Evolutionary conservation across 1,140 invertebrate genomes (phyloP).

Genomic region (Brachionus angularis): DNA sequence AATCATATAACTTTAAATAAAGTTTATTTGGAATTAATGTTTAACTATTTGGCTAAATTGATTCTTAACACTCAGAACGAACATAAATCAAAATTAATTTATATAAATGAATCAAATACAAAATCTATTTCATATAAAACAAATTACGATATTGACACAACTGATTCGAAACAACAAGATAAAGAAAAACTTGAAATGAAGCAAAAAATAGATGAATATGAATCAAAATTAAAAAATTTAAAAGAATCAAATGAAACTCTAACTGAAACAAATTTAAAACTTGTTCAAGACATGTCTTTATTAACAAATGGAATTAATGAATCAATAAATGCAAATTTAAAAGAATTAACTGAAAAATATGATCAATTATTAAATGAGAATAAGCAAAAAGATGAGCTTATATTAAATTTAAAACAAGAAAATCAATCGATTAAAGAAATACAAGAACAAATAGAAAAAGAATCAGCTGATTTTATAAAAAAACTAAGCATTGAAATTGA

Average conservation of each 20-base stretch:
- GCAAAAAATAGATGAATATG: too few relatives aligned
- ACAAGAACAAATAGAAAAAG: too few relatives aligned
- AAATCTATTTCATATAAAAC: conserved; percentile 1
- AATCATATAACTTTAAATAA: conserved; percentile 23
- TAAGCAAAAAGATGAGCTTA: neutral
- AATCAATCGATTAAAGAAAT: neutral
- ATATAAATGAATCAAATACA: conserved; percentile 4
- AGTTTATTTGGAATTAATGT: conserved; percentile 10
- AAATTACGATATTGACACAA: neutral
- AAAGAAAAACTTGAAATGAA: too few relatives aligned
- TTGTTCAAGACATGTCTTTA: neutral
- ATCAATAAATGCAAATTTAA: neutral
- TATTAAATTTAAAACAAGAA: neutral
- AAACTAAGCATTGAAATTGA: too few relatives aligned
- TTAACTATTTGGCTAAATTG: conserved; percentile 16
- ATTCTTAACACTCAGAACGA: neutral
- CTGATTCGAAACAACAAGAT: too few relatives aligned
- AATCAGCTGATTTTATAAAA: too few relatives aligned
- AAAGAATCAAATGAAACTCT: neutral
- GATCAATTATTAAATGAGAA: neutral
- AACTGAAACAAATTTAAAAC: conserved; percentile 16
- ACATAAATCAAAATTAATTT: conserved; percentile 9
- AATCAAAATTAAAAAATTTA: neutral
- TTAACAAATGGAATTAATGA: too few relatives aligned
- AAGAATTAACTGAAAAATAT: neutral